Conservation (phyloP, 2,797 vertebrate species). For the Phyllotis vaccarum region DNA sequence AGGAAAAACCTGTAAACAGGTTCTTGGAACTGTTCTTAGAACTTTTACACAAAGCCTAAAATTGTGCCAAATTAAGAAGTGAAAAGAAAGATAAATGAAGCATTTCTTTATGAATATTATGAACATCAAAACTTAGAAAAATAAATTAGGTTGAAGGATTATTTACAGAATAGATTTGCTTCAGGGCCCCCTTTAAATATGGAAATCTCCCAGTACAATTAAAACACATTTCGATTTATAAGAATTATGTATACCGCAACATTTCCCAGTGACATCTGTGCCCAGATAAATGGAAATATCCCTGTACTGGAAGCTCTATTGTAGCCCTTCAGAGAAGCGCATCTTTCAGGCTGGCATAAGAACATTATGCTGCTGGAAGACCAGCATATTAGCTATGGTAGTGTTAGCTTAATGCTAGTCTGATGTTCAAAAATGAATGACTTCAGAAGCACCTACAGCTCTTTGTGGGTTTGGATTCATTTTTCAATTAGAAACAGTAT, state of each 20-base stretch:
- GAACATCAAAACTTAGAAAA: constrained; percentile 60
- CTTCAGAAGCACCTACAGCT: not conserved
- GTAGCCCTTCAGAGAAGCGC: constrained; percentile 13
- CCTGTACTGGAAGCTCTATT: not conserved
- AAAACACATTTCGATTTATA: constrained; percentile 70
- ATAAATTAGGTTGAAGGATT: constrained; percentile 54
- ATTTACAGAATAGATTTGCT: constrained; percentile 54
- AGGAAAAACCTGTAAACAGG: not conserved
- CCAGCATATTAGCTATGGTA: constrained; percentile 19
- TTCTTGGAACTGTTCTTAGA: not conserved
- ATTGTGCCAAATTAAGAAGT: constrained; percentile 26
- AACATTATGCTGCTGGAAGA: not conserved
- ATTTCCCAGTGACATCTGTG: constrained; percentile 49
- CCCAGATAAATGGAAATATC: constrained; percentile 42
- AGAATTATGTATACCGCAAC: constrained; percentile 53
- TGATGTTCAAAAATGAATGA: not conserved
- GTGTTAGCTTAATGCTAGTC: not conserved
- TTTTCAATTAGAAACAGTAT: not conserved
- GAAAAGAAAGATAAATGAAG: not conserved
- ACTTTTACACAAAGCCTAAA: not conserved
- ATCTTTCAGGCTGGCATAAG: constrained; percentile 7
- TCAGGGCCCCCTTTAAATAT: constrained; percentile 67
- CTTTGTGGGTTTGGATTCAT: not conserved
- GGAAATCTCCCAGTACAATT: constrained; percentile 64
- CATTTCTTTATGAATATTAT: constrained; percentile 49